These are phyloP conservation scores for Thereuonema tuberculata DNA, from an alignment of 1,140 invertebrate genomes.

Conservation along the genomic window DNA sequence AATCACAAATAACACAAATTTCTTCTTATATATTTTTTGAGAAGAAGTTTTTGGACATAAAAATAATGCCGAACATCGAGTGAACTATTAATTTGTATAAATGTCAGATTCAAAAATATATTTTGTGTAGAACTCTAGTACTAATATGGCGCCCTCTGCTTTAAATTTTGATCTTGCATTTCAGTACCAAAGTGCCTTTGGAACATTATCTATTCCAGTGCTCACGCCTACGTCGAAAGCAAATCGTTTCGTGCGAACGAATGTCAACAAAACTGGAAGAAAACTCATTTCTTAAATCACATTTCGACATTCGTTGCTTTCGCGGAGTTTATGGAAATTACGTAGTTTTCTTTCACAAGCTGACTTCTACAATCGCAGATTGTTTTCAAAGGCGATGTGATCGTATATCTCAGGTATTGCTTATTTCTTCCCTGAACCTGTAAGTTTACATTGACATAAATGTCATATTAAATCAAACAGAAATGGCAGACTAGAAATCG, in stretches of 20 bases:
- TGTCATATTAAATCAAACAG: constrained; percentile 7
- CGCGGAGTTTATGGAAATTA: not conserved
- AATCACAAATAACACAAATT: no score
- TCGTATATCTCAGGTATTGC: not conserved
- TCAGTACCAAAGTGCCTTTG: not conserved
- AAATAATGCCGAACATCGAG: no score
- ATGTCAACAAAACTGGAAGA: not conserved
- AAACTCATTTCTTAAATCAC: not conserved
- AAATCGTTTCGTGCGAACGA: not conserved
- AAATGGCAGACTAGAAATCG: not conserved
- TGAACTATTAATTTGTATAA: not conserved
- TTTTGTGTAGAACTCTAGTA: not conserved
- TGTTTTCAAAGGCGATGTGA: not conserved
- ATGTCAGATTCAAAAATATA: not conserved
- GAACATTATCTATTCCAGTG: not conserved
- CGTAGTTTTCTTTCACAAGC: not conserved
- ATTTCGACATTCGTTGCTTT: not conserved
- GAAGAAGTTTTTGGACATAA: no score
- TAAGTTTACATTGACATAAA: constrained; percentile 10
- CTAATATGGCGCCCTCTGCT: not conserved
- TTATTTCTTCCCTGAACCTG: constrained; percentile 10
- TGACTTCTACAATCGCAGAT: not conserved
- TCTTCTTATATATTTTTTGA: no score
- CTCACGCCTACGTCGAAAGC: not conserved
- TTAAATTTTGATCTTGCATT: not conserved